Evolutionary conservation across 1,140 invertebrate species (phyloP).

Genomic region (Calosoma granatense): DNA sequence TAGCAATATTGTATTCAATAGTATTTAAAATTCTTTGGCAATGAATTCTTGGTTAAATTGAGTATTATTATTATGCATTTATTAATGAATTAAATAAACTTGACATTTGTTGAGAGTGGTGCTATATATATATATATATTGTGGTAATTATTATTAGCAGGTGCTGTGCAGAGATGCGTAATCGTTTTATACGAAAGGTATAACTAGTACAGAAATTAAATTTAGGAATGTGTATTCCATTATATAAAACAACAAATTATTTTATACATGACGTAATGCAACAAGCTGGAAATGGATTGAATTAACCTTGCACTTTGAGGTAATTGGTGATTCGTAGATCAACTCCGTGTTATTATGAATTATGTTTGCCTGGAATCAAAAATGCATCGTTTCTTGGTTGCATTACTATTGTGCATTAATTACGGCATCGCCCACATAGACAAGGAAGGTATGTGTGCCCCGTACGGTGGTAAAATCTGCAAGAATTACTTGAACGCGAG

Average conservation of each 20-base stretch:
- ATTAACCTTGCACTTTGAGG: not conserved
- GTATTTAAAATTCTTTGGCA: too few relatives aligned
- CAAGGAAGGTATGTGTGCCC: conserved; percentile 49
- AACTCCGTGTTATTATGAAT: not conserved
- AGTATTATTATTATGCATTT: too few relatives aligned
- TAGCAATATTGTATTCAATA: not conserved
- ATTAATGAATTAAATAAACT: too few relatives aligned
- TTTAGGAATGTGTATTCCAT: not conserved
- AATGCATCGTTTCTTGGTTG: conserved; percentile 18
- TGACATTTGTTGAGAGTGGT: too few relatives aligned
- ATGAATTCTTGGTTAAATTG: too few relatives aligned
- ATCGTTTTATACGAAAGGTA: not conserved
- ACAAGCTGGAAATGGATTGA: not conserved
- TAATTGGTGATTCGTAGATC: not conserved
- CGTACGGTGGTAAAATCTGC: conserved; percentile 83
- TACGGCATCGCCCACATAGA: conserved; percentile 14
- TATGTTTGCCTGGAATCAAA: conserved; percentile 10
- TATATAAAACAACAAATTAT: not conserved
- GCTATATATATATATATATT: too few relatives aligned
- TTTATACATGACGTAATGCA: not conserved
- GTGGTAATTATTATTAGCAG: too few relatives aligned
- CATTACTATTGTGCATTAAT: conserved; percentile 16
- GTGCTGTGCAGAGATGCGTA: not conserved
- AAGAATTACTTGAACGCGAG: conserved; percentile 61
- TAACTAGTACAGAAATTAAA: not conserved